Conservation (phyloP, 2,113 vertebrate species). For the Leucopternis melanops region DNA sequence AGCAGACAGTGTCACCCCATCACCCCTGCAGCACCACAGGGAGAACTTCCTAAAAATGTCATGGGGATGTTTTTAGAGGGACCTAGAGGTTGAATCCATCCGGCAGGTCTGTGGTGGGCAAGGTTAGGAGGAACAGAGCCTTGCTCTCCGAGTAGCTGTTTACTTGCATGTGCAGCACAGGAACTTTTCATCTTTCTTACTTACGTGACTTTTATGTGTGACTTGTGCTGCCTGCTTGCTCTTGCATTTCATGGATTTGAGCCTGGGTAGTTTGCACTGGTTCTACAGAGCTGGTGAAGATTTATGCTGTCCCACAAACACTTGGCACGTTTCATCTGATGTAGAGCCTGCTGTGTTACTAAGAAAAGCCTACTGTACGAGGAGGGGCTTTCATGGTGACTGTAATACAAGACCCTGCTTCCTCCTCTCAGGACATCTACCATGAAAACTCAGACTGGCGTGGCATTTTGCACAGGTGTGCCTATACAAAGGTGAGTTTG, state of each 20-base stretch:
- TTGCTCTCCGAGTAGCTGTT: accelerated
- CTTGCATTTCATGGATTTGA: background rate
- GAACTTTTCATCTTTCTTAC: no score
- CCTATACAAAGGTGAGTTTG: background rate
- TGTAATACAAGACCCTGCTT: background rate
- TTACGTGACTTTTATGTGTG: accelerated
- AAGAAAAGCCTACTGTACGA: background rate
- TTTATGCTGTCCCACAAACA: background rate
- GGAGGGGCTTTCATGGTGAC: background rate
- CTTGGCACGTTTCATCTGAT: background rate
- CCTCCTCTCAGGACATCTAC: background rate
- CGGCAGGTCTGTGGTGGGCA: background rate
- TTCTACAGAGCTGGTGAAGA: background rate
- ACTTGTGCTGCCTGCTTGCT: background rate
- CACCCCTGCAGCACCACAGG: background rate
- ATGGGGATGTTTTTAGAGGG: background rate
- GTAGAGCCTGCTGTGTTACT: background rate
- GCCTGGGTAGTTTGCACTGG: background rate
- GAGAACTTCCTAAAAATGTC: background rate
- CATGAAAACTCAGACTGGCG: accelerated
- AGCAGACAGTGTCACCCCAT: background rate
- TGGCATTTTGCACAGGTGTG: background rate
- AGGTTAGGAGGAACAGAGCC: background rate
- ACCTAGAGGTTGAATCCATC: background rate
- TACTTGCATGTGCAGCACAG: background rate